These are phyloP conservation scores for Cyanoramphus novaezelandiae DNA, from an alignment of 2,113 vertebrate species.

Conservation along the genomic window DNA sequence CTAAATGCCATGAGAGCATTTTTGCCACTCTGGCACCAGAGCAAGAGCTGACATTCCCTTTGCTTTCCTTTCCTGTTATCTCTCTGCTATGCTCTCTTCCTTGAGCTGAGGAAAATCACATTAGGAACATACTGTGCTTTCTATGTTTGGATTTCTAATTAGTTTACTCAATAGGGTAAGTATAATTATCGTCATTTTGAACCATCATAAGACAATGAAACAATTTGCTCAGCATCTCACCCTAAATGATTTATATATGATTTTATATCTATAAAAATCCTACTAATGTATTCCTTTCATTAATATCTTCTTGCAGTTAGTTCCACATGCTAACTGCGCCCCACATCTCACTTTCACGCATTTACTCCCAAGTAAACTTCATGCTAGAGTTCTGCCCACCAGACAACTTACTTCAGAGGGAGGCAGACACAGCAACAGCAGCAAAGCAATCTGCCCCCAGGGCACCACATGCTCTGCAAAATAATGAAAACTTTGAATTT, in stretches of 20 bases:
- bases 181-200: background rate
- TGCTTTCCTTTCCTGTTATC: background rate
- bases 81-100: background rate
- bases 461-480: too few relatives aligned
- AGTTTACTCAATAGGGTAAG: slow-evolving; percentile 6
- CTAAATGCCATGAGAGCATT: background rate
- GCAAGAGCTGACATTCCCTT: background rate
- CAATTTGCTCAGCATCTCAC: background rate
- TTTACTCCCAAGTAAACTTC: background rate
- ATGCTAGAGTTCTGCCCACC: background rate
- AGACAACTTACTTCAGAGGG: background rate
- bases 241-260: background rate
- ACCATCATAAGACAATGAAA: background rate
- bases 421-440: background rate
- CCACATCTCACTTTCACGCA: background rate
- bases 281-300: background rate
- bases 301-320: background rate
- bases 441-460: rapidly evolving
- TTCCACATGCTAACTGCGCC: background rate
- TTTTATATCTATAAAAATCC: background rate
- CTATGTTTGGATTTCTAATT: slow-evolving; percentile 20
- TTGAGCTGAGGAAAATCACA: slow-evolving; percentile 8
- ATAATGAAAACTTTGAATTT: background rate
- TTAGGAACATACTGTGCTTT: slow-evolving; percentile 8
- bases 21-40: background rate